Conservation (phyloP, 2,888 invertebrate species). For the Pyrrhosoma nymphula region DNA sequence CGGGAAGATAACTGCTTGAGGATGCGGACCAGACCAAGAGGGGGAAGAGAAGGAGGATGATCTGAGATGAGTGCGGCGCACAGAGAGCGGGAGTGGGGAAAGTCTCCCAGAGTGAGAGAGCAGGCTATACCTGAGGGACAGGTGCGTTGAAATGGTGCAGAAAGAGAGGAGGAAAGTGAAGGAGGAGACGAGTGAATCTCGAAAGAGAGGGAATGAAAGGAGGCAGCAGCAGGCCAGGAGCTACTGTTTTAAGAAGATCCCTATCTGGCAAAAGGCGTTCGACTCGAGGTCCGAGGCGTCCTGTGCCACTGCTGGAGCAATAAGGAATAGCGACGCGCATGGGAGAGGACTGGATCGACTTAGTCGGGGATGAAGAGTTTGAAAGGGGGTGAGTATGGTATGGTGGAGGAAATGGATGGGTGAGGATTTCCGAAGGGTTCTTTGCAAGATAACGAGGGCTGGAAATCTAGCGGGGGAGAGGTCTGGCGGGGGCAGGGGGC, state of each 20-base stretch:
- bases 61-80: slow-evolving; percentile 38
- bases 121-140: background rate
- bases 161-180: background rate
- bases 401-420: background rate
- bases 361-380: background rate
- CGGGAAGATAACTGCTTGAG: slow-evolving; percentile 26
- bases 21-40: background rate
- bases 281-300: slow-evolving; percentile 53
- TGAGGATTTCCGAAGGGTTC: slow-evolving; percentile 7
- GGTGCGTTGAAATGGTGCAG: slow-evolving; percentile 31
- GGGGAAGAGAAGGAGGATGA: background rate
- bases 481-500: background rate
- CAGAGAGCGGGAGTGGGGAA: background rate
- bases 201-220: background rate
- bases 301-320: slow-evolving; percentile 45
- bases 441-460: background rate
- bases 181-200: background rate
- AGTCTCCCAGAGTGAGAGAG: background rate
- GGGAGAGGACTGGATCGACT: background rate
- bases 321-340: slow-evolving; percentile 46
- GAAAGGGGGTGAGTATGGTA: background rate
- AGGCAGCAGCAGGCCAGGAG: slow-evolving; percentile 42
- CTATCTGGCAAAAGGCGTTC: slow-evolving; percentile 46
- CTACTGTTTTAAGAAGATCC: slow-evolving; percentile 63
- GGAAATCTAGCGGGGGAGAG: background rate